Conservation (phyloP, 1,140 invertebrate genomes). For the Musca vetustissima region DNA sequence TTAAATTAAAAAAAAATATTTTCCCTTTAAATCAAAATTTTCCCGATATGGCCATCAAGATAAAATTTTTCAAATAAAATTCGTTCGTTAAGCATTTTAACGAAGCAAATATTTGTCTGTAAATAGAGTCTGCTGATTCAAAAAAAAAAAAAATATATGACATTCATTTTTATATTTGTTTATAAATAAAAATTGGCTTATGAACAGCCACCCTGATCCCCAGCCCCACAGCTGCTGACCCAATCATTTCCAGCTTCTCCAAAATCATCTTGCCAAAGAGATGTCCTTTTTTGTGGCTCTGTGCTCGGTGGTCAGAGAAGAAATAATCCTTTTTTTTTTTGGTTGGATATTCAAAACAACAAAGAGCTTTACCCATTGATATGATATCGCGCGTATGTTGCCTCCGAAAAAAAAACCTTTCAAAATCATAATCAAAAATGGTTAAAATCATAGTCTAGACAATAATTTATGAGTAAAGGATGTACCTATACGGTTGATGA, state of each 20-base stretch:
- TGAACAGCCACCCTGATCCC: background rate
- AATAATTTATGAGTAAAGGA: slow-evolving; percentile 53
- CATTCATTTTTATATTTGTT: slow-evolving; percentile 24
- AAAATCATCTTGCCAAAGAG: background rate
- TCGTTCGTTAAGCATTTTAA: slow-evolving; percentile 21
- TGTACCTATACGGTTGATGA: background rate
- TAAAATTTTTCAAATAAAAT: slow-evolving; percentile 6
- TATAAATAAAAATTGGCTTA: slow-evolving; percentile 24
- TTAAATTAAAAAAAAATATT: too few relatives aligned
- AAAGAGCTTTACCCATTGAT: slow-evolving; percentile 14
- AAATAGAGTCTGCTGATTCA: background rate
- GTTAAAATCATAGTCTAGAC: slow-evolving; percentile 57
- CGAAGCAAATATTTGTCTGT: slow-evolving; percentile 2
- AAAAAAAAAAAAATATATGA: too few relatives aligned
- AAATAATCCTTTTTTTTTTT: slow-evolving; percentile 18
- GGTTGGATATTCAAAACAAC: slow-evolving; percentile 9
- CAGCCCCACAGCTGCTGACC: too few relatives aligned
- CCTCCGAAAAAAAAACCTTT: slow-evolving; percentile 11
- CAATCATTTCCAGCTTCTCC: too few relatives aligned
- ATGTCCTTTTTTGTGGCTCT: slow-evolving; percentile 18
- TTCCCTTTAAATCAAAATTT: too few relatives aligned
- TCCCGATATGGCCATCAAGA: background rate
- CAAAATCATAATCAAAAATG: slow-evolving; percentile 54
- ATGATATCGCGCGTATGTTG: slow-evolving; percentile 21
- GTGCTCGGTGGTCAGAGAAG: too few relatives aligned